These are phyloP conservation scores for Urosaurus nigricauda DNA, from an alignment of 2,797 vertebrate genomes.

Conservation along the genomic window DNA sequence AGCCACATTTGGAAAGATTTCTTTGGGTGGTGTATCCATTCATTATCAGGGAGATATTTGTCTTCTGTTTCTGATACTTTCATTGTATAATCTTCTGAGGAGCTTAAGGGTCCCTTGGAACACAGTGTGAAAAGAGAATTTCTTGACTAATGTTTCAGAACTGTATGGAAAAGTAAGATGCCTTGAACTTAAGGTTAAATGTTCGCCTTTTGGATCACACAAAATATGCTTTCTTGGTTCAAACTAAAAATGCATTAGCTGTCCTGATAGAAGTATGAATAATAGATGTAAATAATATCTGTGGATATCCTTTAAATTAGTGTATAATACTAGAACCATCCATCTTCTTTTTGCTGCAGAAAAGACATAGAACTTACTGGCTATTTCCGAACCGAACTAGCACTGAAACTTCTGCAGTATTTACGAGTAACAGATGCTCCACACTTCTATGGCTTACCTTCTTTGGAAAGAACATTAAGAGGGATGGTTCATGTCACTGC, in stretches of 20 bases:
- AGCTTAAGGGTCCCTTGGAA: not conserved
- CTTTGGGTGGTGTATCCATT: not conserved
- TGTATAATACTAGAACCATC: not conserved
- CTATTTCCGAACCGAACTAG: slow-evolving; percentile 89
- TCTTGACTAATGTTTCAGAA: not conserved
- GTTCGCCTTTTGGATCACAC: not conserved
- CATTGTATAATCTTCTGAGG: not conserved
- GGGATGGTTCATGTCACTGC: slow-evolving; percentile 92
- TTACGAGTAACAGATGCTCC: slow-evolving; percentile 92
- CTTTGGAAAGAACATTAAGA: slow-evolving; percentile 90
- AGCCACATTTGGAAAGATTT: no score
- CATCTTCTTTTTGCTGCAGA: slow-evolving; percentile 73
- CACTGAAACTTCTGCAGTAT: slow-evolving; percentile 89
- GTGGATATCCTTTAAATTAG: not conserved
- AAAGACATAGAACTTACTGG: slow-evolving; percentile 85
- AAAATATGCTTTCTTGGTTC: not conserved
- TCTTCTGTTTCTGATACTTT: not conserved
- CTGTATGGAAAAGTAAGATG: not conserved
- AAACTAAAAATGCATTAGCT: not conserved
- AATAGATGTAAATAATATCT: slow-evolving; percentile 2
- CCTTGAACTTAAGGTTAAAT: not conserved
- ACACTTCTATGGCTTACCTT: slow-evolving; percentile 95
- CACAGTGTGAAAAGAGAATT: not conserved
- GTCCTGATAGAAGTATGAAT: not conserved
- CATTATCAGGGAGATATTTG: not conserved